Percentiles rank a stretch among this genome's conserved stretches.
These are phyloP conservation scores for Galeopterus variegatus DNA, from an alignment of 2,113 vertebrate genomes.

Conservation along the genomic window DNA sequence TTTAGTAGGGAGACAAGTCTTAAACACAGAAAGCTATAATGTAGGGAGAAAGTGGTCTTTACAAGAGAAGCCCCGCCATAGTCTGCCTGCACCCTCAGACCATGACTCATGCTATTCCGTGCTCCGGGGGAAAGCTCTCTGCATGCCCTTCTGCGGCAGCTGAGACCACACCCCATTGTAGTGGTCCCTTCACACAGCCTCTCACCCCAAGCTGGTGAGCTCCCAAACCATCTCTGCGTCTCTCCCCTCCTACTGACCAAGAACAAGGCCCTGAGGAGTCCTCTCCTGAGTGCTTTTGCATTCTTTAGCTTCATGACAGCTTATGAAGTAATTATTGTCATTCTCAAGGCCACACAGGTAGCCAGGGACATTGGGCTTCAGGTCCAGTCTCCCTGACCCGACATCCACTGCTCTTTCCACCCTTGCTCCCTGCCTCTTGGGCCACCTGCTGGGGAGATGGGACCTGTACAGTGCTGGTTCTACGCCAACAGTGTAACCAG, in stretches of 20 bases:
- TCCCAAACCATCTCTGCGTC: too few relatives aligned
- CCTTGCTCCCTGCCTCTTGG: neutral
- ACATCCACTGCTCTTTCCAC: neutral
- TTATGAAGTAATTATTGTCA: neutral
- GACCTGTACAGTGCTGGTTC: neutral
- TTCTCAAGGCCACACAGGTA: neutral
- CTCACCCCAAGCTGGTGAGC: neutral
- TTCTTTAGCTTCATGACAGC: neutral
- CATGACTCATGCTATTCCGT: rapidly evolving
- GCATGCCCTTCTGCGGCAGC: too few relatives aligned
- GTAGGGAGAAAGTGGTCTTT: neutral
- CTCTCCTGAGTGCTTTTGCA: neutral
- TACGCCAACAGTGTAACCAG: neutral
- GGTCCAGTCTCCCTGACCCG: neutral
- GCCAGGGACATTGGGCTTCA: neutral
- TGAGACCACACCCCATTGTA: neutral
- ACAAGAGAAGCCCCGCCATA: neutral
- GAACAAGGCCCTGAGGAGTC: too few relatives aligned
- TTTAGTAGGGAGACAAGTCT: neutral
- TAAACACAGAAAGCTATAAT: neutral
- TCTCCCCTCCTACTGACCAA: neutral
- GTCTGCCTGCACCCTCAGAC: neutral
- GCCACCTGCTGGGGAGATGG: neutral
- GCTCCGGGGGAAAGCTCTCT: neutral
- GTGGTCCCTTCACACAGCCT: neutral